Base-by-base conservation (phyloP, 2,888 invertebrate genomes). In the Caenorhabditis uteleia region DNA sequence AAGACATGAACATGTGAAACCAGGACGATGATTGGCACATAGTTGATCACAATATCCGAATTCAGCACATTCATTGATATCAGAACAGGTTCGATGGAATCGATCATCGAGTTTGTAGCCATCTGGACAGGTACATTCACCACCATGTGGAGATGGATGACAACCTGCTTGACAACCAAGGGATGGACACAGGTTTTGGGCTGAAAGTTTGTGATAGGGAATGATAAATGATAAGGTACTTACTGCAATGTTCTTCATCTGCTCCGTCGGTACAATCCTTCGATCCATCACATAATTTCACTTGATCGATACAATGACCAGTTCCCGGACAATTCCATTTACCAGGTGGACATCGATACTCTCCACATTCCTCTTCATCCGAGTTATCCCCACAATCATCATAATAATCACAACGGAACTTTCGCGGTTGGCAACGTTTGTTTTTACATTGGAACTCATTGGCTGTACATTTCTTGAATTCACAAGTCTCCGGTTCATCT, bases 181-280 rank as follows among this genome's bases (percentile, higher is more conserved):
- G 2, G 89, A 88, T 0, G 90, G 89, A 83, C 97, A 97, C 38
- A 90, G 89, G 46, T 88, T 87, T 61, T 88, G 90, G 3, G 93
- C 93, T 86, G 55, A 43, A 68, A 43, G 33, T 7, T 7, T 10
- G 14, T 14, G 14, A 10, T 29, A 7, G 31, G 7, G 7, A 29
- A 29, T 10, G 14, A 29, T 29, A 29, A 7, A 10, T 29, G 8
- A 29, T 29, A 34, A 40, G 33, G 4, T 40, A 66, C 75, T 67
- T 33, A 82, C 82, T 70, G 70, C 83, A 83, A 29, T 77, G 60
- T 53, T 79, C 75, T 62, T 98, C 97, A 81, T 98, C 97, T 8
- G 92, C 92, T 14, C 93, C 94, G 83, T 95, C 94, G 0, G 91
- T 91, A 83, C 97, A 98, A 84, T 97, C 95, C 79, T 92, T 91